Evolutionary conservation across 2,888 invertebrate genomes (phyloP).

Genomic region (Malachius bipustulatus): DNA sequence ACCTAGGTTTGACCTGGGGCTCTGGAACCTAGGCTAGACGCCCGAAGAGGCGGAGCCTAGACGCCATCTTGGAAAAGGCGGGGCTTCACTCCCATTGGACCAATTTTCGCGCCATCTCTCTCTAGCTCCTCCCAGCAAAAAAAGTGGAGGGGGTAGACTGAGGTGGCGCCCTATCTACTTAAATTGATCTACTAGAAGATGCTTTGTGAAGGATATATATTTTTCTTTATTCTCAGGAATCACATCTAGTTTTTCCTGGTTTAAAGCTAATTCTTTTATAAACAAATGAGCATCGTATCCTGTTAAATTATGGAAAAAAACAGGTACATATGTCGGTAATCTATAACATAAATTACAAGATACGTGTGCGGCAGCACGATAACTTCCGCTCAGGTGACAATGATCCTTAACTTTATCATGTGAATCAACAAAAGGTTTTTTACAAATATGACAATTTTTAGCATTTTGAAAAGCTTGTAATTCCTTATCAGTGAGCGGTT

Average conservation of each 20-base stretch:
- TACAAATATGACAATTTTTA: background rate
- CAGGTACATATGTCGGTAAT: background rate
- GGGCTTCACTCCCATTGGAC: no score
- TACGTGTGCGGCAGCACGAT: background rate
- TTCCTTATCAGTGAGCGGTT: background rate
- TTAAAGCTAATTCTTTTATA: background rate
- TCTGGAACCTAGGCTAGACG: no score
- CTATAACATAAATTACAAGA: background rate
- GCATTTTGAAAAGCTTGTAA: background rate
- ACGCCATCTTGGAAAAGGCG: no score
- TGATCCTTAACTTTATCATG: background rate
- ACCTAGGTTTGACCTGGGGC: no score
- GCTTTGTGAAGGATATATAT: constrained; percentile 24
- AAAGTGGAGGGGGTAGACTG: no score
- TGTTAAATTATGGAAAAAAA: background rate
- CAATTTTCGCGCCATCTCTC: no score
- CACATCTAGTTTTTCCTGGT: background rate
- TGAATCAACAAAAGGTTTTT: background rate
- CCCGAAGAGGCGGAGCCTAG: no score
- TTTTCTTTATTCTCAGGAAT: background rate
- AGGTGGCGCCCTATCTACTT: no score
- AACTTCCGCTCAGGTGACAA: background rate
- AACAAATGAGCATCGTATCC: constrained; percentile 1
- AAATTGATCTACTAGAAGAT: background rate
- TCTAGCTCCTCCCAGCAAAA: no score